Conservation (phyloP, 1,140 invertebrate genomes). For the Rhizoglyphus robini region DNA sequence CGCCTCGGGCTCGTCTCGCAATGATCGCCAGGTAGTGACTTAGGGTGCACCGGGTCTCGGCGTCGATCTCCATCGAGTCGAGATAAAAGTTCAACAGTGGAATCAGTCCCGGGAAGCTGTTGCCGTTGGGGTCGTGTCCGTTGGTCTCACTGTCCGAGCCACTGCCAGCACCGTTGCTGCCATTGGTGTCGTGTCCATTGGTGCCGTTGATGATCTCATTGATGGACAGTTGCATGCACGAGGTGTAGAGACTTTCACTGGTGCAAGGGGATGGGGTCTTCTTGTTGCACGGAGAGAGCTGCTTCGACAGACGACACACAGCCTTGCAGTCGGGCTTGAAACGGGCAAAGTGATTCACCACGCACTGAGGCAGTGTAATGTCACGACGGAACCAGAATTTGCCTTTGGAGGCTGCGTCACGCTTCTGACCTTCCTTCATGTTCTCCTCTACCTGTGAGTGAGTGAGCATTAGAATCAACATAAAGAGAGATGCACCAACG, state of each 20-base stretch:
- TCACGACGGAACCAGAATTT: constrained; percentile 85
- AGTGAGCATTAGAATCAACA: not conserved
- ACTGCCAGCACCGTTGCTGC: not conserved
- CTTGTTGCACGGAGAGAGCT: not conserved
- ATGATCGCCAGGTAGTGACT: constrained; percentile 93
- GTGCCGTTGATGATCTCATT: constrained; percentile 97
- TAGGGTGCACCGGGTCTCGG: constrained; percentile 90
- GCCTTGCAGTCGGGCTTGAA: constrained; percentile 24
- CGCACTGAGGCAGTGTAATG: constrained; percentile 34
- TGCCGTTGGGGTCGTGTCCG: constrained; percentile 48
- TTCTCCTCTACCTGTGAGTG: constrained; percentile 80
- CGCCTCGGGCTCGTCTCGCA: constrained; percentile 69
- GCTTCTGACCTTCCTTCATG: constrained; percentile 82
- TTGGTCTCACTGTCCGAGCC: constrained; percentile 91
- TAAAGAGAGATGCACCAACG: constrained; percentile 10
- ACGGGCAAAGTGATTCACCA: not conserved
- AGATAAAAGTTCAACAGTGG: constrained; percentile 86
- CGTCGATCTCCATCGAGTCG: constrained; percentile 82
- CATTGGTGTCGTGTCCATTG: constrained; percentile 48
- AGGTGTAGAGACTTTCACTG: constrained; percentile 9
- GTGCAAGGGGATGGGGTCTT: not conserved
- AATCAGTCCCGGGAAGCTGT: constrained; percentile 75
- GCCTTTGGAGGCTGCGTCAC: constrained; percentile 62
- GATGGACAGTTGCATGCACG: constrained; percentile 55
- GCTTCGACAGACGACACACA: constrained; percentile 24